A percentile compares a stretch with the other conserved stretches of the same genome.
Evolutionary conservation across 1,140 invertebrate species (phyloP).

Genomic region (Temnothorax longispinosus): DNA sequence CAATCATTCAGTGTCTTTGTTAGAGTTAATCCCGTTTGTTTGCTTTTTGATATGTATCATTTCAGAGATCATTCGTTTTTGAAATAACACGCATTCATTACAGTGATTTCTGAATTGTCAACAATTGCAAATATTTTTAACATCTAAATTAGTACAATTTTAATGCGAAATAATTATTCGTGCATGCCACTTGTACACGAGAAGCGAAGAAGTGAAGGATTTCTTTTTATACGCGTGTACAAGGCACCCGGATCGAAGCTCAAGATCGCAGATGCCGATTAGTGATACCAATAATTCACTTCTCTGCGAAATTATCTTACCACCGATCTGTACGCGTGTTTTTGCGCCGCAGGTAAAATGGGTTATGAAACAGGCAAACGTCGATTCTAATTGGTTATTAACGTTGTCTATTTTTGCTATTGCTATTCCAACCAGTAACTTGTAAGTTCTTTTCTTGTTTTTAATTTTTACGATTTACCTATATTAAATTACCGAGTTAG

Average conservation of each 20-base stretch:
- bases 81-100: neutral
- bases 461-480: neutral
- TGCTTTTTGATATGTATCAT: no score
- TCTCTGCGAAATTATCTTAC: conserved; percentile 5
- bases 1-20: no score
- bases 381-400: conserved; percentile 15
- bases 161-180: neutral
- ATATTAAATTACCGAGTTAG: neutral
- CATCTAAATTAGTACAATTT: neutral
- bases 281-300: conserved; percentile 32
- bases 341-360: neutral
- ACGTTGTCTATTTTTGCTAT: neutral
- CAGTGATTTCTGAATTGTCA: neutral
- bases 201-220: neutral
- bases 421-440: neutral
- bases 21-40: no score
- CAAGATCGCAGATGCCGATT: conserved; percentile 36
- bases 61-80: no score
- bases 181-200: neutral
- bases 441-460: neutral
- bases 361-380: neutral
- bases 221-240: neutral
- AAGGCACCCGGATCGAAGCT: conserved; percentile 1
- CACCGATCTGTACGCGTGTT: conserved; percentile 8
- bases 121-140: neutral